Evolutionary conservation across 2,113 vertebrate species (phyloP).

Genomic region (Paralichthys olivaceus): DNA sequence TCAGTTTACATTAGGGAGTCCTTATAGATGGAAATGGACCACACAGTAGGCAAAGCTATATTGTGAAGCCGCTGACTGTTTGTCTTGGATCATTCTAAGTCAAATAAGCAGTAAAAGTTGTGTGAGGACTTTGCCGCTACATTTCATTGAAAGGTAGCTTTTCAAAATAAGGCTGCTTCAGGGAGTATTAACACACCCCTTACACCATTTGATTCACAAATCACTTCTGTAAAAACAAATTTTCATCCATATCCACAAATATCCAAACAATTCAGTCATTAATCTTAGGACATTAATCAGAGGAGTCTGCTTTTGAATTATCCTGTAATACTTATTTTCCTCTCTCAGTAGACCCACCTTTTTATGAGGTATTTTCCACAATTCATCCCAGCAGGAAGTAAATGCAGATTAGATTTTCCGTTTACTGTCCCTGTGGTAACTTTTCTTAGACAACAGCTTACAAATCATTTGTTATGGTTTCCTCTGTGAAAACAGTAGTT

Average conservation of each 20-base stretch:
- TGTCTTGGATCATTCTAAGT: slow-evolving; percentile 47
- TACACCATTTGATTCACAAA: slow-evolving; percentile 2
- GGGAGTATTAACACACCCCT: background rate
- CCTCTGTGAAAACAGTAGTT: slow-evolving; percentile 76
- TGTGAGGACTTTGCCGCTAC: slow-evolving; percentile 36
- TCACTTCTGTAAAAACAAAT: background rate
- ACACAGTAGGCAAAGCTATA: slow-evolving; percentile 42
- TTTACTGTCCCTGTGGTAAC: slow-evolving; percentile 49
- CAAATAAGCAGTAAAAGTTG: slow-evolving; percentile 43
- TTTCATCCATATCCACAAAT: background rate
- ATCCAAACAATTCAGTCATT: slow-evolving; percentile 13
- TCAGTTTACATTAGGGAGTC: background rate
- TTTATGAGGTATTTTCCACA: slow-evolving; percentile 53
- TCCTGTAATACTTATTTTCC: background rate
- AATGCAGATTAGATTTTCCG: slow-evolving; percentile 63
- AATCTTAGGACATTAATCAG: background rate
- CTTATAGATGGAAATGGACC: slow-evolving; percentile 43
- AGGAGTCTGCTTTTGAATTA: background rate
- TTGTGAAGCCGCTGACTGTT: slow-evolving; percentile 57
- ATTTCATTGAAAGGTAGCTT: slow-evolving; percentile 22
- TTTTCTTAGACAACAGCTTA: slow-evolving; percentile 63
- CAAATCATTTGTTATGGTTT: slow-evolving; percentile 72
- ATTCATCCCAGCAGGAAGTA: slow-evolving; percentile 57
- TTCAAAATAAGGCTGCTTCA: slow-evolving; percentile 1
- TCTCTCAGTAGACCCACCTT: slow-evolving; percentile 13